Base-by-base conservation (phyloP, 2,888 invertebrate genomes). In the Cephus pulcher region DNA sequence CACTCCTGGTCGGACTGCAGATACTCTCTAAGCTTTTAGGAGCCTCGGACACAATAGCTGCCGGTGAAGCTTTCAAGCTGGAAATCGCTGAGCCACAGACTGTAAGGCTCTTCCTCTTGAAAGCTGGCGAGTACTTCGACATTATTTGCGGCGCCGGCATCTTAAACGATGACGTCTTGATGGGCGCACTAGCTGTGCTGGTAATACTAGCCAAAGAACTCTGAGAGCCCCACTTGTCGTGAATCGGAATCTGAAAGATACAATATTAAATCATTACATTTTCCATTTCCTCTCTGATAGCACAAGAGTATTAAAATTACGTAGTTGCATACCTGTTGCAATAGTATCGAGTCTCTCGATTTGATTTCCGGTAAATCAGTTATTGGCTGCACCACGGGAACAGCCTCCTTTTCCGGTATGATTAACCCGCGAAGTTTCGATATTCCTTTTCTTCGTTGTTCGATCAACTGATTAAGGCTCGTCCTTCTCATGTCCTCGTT, bases 361-460 rank as follows among this genome's bases (percentile, higher is more conserved):
- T 95, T 96, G 77, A 97, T 97, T 93, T 96, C 96, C 1, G 97
- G 97, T 87, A 97, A 92, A 92, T 96, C 96, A 75, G 95, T 93
- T 76, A 95, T 94, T 69, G 95, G 94, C 33, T 94, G 94, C 78
- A 92, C 85, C 80, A 91, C 82, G 4, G 92, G 90, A 83, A 94
- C 92, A 34, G 93, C 91, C 23, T 94, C 93, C 80, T 94, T 93
- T 86, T 97, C 97, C 6, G 97, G 97, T 89, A 98, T 98, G 56
- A 97, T 96, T 85, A 98, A 92, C n/a, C 97, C 97, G 87, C 97
- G 94, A 80, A 98, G 92, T 91, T 97, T 97, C 3, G 97, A 96
- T 92, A 97, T 94, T 33, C 96, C 96, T 88, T 95, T 95, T 83
- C 95, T 95, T 78, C 97, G 93, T 89, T 97, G 96, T 91, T 97